Percentiles rank a stretch among this genome's conserved stretches.
These are phyloP conservation scores for Baryphthengus martii DNA, from an alignment of 2,113 vertebrate genomes.

Conservation along the genomic window DNA sequence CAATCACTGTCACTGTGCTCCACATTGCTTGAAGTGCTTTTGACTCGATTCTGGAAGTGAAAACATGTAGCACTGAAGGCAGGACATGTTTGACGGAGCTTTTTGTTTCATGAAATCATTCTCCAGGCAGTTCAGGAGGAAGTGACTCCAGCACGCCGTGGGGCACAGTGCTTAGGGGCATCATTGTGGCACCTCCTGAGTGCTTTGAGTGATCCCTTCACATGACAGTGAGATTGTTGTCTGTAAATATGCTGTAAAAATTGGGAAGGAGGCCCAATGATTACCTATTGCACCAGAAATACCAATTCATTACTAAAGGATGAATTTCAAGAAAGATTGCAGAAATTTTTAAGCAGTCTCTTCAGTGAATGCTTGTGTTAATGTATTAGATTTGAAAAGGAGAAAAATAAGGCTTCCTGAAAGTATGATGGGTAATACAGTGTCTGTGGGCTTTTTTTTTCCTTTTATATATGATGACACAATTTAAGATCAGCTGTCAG, in stretches of 20 bases:
- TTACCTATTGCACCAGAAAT: neutral
- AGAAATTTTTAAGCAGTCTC: neutral
- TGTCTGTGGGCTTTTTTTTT: neutral
- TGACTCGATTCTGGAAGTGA: neutral
- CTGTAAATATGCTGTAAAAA: neutral
- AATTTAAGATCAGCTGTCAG: constrained; percentile 59
- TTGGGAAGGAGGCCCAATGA: neutral
- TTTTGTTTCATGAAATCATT: neutral
- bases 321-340: neutral
- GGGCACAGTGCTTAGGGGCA: neutral
- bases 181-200: neutral
- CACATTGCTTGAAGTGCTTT: neutral
- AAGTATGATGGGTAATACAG: neutral
- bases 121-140: neutral
- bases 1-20: neutral
- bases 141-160: neutral
- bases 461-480: constrained; percentile 38
- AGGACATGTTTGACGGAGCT: neutral
- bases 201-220: neutral
- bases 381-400: neutral
- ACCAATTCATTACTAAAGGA: neutral
- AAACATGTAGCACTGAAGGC: neutral
- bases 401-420: neutral
- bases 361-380: neutral
- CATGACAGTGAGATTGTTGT: rapidly evolving